Percentiles rank a stretch among this genome's conserved stretches.
Evolutionary conservation across 2,888 invertebrate genomes (phyloP).

Genomic region (Trichopoda pennipes): DNA sequence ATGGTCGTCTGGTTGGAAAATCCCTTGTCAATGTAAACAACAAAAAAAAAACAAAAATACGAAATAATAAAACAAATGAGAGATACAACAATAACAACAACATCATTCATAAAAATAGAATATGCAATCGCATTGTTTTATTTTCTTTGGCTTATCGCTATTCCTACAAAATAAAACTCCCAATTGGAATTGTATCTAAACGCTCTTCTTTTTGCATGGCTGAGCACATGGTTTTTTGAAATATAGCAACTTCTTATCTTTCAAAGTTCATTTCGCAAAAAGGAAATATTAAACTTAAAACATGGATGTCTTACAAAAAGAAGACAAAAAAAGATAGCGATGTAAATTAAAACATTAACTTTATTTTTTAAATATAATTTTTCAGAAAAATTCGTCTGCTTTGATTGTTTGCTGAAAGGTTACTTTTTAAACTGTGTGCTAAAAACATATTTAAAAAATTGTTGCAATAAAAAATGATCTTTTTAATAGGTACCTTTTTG

Average conservation of each 20-base stretch:
- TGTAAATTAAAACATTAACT: no score
- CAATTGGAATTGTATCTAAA: conserved; percentile 32
- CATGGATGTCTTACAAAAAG: no score
- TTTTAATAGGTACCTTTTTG: neutral
- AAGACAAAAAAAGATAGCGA: no score
- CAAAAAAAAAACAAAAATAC: conserved; percentile 14
- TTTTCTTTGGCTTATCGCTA: conserved; percentile 41
- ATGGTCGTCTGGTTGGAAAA: conserved; percentile 69
- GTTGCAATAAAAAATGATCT: neutral
- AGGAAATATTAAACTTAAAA: no score
- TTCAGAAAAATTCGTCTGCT: neutral
- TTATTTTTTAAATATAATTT: neutral
- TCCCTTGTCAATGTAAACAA: conserved; percentile 63
- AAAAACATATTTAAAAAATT: no score
- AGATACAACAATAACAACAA: conserved; percentile 17
- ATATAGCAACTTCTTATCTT: neutral
- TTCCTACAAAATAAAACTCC: conserved; percentile 29
- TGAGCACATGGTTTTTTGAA: neutral
- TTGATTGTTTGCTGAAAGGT: neutral
- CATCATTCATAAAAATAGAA: conserved; percentile 44
- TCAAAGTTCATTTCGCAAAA: neutral
- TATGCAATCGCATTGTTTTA: conserved; percentile 60
- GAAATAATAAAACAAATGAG: conserved; percentile 1
- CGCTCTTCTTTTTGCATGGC: neutral
- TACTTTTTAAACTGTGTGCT: neutral